phyloP scores from a whole-genome alignment of 2,888 invertebrate genomes.

The Phyto melanocephala region DNA sequence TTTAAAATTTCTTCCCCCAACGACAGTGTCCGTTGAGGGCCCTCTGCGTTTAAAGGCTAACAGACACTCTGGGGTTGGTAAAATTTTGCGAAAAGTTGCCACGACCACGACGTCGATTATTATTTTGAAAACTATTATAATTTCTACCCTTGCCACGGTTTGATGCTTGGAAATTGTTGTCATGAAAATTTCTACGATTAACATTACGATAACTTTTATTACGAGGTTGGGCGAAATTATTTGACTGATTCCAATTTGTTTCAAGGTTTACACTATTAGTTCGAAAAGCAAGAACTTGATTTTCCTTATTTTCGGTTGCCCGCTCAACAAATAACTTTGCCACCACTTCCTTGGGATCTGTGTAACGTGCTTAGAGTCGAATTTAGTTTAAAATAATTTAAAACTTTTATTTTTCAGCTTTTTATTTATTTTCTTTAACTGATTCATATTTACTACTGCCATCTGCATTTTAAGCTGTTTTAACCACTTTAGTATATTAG shows the following conservation, averaged over 20 bases:
- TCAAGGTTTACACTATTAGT: background rate
- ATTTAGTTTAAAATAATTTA: too few relatives aligned
- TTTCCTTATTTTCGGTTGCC: too few relatives aligned
- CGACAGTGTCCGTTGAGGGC: constrained; percentile 18
- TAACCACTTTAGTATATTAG: too few relatives aligned
- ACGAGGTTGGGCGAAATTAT: background rate
- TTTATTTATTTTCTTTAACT: too few relatives aligned
- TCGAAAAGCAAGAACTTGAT: background rate
- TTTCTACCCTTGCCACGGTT: background rate
- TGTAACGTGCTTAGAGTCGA: too few relatives aligned
- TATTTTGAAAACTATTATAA: background rate
- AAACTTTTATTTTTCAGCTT: too few relatives aligned
- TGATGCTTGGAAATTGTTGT: background rate
- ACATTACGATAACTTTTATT: background rate
- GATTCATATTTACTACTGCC: too few relatives aligned
- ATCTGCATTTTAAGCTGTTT: too few relatives aligned
- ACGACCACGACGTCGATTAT: background rate
- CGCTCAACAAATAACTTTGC: constrained; percentile 15
- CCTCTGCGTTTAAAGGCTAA: constrained; percentile 12
- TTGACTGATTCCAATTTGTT: background rate
- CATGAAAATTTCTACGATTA: background rate
- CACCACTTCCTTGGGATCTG: background rate
- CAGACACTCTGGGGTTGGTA: background rate
- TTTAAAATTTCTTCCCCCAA: background rate
- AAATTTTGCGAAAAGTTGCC: background rate